Evolutionary conservation across 2,113 vertebrate species (phyloP).

Genomic region (cattle (Bos taurus)): ARS-UCD2.0 NC_037333.1:61237501-61238000

Average conservation of each 20-base stretch:
- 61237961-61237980: slow-evolving; percentile 42
- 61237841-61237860: slow-evolving; percentile 7
- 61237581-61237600: neutral
- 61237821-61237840: neutral
- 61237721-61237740: neutral
- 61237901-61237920: neutral
- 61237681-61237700: neutral
- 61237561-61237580: neutral
- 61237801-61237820: neutral
- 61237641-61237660: neutral
- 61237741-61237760: neutral
- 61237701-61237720: neutral
- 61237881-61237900: slow-evolving; percentile 13
- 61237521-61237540: neutral
- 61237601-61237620: neutral
- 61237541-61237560: neutral
- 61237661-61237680: neutral
- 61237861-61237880: slow-evolving; percentile 13
- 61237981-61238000: slow-evolving; percentile 14
- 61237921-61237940: slow-evolving; percentile 22
- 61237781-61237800: neutral
- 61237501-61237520: neutral
- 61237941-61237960: slow-evolving; percentile 25
- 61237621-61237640: neutral
- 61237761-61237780: slow-evolving; percentile 43